Conservation (phyloP, 1,140 invertebrate genomes). For the Trachelipus rathkii region DNA sequence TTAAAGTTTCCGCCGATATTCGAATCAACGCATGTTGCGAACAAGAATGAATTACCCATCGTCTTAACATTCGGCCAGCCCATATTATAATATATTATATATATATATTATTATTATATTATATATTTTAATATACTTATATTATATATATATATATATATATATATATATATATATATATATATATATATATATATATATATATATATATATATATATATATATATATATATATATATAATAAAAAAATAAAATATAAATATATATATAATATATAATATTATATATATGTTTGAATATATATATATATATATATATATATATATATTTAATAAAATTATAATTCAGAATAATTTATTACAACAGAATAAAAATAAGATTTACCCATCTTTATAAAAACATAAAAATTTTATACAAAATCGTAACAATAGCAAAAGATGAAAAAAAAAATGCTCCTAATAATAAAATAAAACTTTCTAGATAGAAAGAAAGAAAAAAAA, state of each 20-base stretch:
- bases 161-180: slow-evolving; percentile 4
- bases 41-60: no score
- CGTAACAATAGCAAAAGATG: no score
- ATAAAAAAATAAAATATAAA: not conserved
- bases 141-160: slow-evolving; percentile 14
- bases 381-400: not conserved
- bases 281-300: not conserved
- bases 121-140: not conserved
- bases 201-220: slow-evolving; percentile 4
- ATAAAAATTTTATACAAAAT: no score
- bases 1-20: no score
- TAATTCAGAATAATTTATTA: not conserved
- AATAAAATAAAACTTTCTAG: no score
- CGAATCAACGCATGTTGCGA: no score
- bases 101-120: not conserved
- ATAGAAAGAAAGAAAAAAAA: no score
- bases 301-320: slow-evolving; percentile 8
- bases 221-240: slow-evolving; percentile 12
- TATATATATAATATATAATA: slow-evolving; percentile 1
- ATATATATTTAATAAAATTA: not conserved
- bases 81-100: not conserved
- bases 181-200: not conserved
- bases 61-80: not conserved
- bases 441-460: no score
- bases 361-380: not conserved